Conservation (phyloP, 2,888 invertebrate species). For the Omphaloscelis lunosa region DNA sequence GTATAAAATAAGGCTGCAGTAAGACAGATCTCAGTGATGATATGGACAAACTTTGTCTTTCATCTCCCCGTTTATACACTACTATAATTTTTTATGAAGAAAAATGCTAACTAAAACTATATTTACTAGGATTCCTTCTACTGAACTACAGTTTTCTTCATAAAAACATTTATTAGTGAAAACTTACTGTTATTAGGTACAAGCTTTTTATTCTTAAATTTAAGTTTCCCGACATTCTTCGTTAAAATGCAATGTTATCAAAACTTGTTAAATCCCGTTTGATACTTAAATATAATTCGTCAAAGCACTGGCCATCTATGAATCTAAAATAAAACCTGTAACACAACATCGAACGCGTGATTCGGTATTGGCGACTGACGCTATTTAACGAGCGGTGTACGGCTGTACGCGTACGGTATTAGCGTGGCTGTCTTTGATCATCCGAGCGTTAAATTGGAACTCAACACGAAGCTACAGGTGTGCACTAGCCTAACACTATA, state of each 20-base stretch:
- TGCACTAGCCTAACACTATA: constrained; percentile 77
- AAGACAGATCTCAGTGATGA: neutral
- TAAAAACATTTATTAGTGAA: neutral
- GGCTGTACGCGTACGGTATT: constrained; percentile 62
- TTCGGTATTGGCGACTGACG: constrained; percentile 37
- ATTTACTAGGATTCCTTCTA: neutral
- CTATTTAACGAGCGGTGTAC: constrained; percentile 56
- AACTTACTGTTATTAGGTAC: neutral
- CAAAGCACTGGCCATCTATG: neutral
- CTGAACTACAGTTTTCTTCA: neutral
- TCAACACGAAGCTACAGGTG: constrained; percentile 76
- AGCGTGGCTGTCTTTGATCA: constrained; percentile 82
- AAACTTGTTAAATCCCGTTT: neutral
- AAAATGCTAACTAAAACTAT: neutral
- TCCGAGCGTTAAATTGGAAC: constrained; percentile 84
- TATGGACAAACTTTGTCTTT: constrained; percentile 16
- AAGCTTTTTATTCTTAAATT: neutral
- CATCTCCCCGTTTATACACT: neutral
- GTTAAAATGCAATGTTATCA: neutral
- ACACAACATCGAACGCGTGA: constrained; percentile 33
- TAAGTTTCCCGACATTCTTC: neutral
- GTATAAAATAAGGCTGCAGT: neutral
- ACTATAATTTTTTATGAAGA: neutral
- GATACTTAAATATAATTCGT: neutral
- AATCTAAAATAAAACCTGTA: neutral